These are phyloP conservation scores for Caenorhabditis japonica DNA, from an alignment of 2,888 invertebrate genomes.

Conservation along the genomic window DNA sequence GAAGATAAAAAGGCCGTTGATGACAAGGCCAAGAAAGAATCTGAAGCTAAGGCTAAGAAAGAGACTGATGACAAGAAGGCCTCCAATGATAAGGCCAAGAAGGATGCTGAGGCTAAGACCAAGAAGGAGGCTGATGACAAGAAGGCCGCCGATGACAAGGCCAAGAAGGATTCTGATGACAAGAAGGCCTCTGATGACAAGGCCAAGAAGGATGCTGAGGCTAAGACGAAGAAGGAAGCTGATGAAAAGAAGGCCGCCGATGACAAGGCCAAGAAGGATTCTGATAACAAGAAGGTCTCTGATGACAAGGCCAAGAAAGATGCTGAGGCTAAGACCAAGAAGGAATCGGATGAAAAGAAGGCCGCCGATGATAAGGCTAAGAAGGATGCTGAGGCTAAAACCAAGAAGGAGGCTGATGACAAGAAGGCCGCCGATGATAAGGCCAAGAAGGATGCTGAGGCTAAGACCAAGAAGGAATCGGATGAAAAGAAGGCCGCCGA, in stretches of 20 bases:
- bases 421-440: constrained; percentile 1
- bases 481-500: neutral
- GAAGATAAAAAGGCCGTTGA: constrained; percentile 26
- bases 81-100: constrained; percentile 5
- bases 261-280: constrained; percentile 22
- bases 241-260: constrained; percentile 7
- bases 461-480: constrained; percentile 1
- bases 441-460: constrained; percentile 8
- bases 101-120: constrained; percentile 11
- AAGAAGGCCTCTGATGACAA: constrained; percentile 6
- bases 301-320: constrained; percentile 15
- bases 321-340: constrained; percentile 24
- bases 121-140: constrained; percentile 15
- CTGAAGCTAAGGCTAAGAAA: constrained; percentile 23
- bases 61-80: constrained; percentile 18
- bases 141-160: constrained; percentile 6
- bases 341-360: no score
- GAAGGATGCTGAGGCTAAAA: constrained; percentile 28
- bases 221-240: constrained; percentile 15
- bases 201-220: constrained; percentile 19
- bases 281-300: neutral
- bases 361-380: neutral
- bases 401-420: neutral
- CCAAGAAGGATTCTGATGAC: constrained; percentile 9
- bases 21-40: constrained; percentile 10